Evolutionary conservation across 2,797 vertebrate genomes (phyloP).

Genomic region (Dallia pectoralis): DNA sequence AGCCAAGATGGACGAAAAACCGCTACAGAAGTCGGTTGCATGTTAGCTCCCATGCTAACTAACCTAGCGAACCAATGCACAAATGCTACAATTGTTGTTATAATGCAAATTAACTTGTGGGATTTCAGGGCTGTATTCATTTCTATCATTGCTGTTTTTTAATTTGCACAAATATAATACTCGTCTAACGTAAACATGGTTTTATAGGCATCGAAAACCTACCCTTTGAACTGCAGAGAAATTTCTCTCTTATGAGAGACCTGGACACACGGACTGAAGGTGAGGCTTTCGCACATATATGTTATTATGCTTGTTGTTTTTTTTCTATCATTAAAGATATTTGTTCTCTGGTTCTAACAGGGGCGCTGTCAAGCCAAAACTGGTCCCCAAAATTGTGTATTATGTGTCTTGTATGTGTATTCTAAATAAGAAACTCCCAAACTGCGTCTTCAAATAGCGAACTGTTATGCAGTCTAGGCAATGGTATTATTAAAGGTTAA

Average conservation of each 20-base stretch:
- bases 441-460: background rate
- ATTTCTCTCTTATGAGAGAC: conserved; percentile 88
- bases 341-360: too few relatives aligned
- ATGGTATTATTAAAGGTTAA: background rate
- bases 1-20: too few relatives aligned
- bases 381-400: too few relatives aligned
- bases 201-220: conserved; percentile 85
- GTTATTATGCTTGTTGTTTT: background rate
- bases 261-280: conserved; percentile 87
- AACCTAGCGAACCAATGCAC: background rate
- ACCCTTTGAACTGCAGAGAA: conserved; percentile 86
- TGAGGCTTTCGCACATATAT: conserved; percentile 45
- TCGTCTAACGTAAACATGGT: background rate
- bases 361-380: too few relatives aligned
- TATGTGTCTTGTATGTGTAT: too few relatives aligned
- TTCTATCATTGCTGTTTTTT: background rate
- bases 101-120: background rate
- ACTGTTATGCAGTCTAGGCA: background rate
- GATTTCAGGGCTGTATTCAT: background rate
- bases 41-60: background rate
- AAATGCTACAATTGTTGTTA: background rate
- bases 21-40: background rate
- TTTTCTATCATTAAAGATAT: background rate
- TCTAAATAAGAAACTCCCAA: too few relatives aligned
- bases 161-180: background rate